A percentile compares a stretch with the other conserved stretches of the same genome.
phyloP scores from a whole-genome alignment of 2,888 invertebrate species.

The Spodoptera picta region DNA sequence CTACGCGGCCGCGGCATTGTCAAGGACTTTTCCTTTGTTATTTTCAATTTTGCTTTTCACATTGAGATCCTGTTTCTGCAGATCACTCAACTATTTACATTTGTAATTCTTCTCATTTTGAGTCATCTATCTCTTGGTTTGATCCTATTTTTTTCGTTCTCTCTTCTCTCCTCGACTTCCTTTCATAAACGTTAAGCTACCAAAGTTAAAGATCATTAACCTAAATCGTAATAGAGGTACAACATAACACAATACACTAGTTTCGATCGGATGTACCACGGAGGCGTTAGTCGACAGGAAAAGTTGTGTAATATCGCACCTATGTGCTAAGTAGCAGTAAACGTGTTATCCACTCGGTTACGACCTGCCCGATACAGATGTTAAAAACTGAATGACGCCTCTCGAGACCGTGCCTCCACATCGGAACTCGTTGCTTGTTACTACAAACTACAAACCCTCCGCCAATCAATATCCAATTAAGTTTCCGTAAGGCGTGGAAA shows the following conservation, averaged over 20 bases:
- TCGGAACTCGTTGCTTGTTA: constrained; percentile 40
- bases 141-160: no score
- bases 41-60: no score
- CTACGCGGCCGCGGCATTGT: constrained; percentile 13
- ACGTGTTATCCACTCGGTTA: constrained; percentile 60
- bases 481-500: constrained; percentile 36
- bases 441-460: constrained; percentile 18
- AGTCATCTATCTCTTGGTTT: no score
- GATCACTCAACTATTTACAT: neutral
- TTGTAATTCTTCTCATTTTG: no score
- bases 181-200: neutral
- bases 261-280: constrained; percentile 57
- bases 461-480: constrained; percentile 51
- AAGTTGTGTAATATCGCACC: constrained; percentile 82
- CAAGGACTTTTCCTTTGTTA: constrained; percentile 14
- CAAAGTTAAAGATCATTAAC: constrained; percentile 12
- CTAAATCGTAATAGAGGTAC: constrained; percentile 25
- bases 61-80: no score
- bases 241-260: constrained; percentile 43
- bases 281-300: constrained; percentile 62
- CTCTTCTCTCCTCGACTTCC: no score
- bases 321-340: constrained; percentile 74
- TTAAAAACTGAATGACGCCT: constrained; percentile 58
- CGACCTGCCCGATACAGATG: constrained; percentile 57
- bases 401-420: constrained; percentile 45